Evolutionary conservation across 2,113 vertebrate species (phyloP).

Genomic region (Hystrix brachyura): DNA sequence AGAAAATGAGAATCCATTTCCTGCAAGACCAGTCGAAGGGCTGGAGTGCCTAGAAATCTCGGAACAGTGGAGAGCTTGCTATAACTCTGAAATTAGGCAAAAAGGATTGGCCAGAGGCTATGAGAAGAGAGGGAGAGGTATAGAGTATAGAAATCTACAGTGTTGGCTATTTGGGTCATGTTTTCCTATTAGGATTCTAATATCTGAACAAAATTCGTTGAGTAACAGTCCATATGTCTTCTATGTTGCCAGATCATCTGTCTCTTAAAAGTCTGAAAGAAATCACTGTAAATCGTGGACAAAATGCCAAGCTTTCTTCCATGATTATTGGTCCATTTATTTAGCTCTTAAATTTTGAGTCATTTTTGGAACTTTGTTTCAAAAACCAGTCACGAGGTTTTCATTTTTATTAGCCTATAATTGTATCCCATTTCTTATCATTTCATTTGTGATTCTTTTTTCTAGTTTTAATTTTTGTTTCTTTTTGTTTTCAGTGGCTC

Average conservation of each 20-base stretch:
- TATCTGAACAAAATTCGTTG: background rate
- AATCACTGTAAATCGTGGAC: background rate
- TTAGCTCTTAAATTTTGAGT: background rate
- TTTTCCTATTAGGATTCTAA: background rate
- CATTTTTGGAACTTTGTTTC: background rate
- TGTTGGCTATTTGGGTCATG: background rate
- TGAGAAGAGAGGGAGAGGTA: background rate
- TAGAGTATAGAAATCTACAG: background rate
- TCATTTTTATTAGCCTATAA: background rate
- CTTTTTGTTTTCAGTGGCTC: background rate
- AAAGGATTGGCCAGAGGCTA: background rate
- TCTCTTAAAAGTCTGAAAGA: background rate
- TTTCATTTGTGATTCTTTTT: background rate
- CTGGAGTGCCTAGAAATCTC: background rate
- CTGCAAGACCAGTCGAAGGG: background rate
- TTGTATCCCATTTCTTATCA: constrained; percentile 10
- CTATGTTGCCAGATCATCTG: background rate
- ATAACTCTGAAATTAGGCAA: background rate
- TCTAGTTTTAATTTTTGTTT: background rate
- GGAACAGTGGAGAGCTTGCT: background rate
- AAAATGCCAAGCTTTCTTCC: background rate
- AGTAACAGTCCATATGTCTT: background rate
- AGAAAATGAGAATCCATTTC: background rate
- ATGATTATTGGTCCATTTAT: background rate
- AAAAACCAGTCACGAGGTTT: constrained; percentile 14